Evolutionary conservation across 2,888 invertebrate genomes (phyloP).

Genomic region (Pyrochroa serraticornis): DNA sequence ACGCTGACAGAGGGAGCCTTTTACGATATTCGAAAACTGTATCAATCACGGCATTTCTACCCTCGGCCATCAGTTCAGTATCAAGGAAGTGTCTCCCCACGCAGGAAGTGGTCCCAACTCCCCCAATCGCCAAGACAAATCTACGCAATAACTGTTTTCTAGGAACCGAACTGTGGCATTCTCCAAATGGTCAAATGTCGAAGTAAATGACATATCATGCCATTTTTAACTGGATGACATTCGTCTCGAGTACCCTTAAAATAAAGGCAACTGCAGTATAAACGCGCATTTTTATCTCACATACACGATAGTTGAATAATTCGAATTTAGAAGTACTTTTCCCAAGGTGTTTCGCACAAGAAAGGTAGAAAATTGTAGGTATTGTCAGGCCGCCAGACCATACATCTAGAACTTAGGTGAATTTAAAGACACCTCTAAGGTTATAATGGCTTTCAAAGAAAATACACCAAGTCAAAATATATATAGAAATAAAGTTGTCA

Average conservation of each 20-base stretch:
- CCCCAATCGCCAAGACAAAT: constrained; percentile 47
- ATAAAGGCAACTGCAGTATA: too few relatives aligned
- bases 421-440: too few relatives aligned
- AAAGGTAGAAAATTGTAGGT: too few relatives aligned
- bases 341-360: too few relatives aligned
- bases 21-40: constrained; percentile 50
- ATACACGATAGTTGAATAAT: too few relatives aligned
- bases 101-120: constrained; percentile 33
- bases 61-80: constrained; percentile 46
- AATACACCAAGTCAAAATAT: too few relatives aligned
- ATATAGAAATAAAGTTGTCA: too few relatives aligned
- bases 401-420: too few relatives aligned
- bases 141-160: constrained; percentile 50
- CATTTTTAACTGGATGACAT: constrained; percentile 37
- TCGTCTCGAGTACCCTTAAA: constrained; percentile 18
- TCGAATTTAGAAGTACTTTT: too few relatives aligned
- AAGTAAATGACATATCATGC: constrained; percentile 39
- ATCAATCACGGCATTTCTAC: constrained; percentile 50
- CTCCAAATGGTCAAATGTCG: constrained; percentile 38
- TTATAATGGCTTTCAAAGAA: too few relatives aligned
- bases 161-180: constrained; percentile 43
- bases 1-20: constrained; percentile 19
- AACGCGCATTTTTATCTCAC: too few relatives aligned
- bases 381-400: too few relatives aligned
- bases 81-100: constrained; percentile 43